Evolutionary conservation across 2,797 vertebrate species (phyloP).

Genomic region (Sarcophilus harrisii): DNA sequence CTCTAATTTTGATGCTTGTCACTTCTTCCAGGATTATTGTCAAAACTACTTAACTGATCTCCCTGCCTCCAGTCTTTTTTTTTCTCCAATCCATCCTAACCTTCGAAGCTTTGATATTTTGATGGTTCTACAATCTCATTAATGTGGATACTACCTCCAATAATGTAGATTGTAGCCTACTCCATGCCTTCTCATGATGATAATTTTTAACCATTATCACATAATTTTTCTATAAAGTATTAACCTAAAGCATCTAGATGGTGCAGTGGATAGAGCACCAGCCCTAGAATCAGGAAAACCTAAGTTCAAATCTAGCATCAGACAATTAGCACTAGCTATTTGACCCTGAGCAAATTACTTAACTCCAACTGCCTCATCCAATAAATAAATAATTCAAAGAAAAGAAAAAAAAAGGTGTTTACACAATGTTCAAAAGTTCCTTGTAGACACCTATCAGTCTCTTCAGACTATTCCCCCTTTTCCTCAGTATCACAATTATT

Average conservation of each 20-base stretch:
- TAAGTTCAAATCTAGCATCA: too few species aligned
- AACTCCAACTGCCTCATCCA: too few species aligned
- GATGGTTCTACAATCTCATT: neutral
- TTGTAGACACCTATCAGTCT: neutral
- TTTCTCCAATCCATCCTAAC: neutral
- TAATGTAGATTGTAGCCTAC: neutral
- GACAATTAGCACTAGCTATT: too few species aligned
- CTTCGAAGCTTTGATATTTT: neutral
- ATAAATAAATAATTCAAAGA: too few species aligned
- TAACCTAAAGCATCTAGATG: neutral
- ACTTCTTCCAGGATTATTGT: neutral
- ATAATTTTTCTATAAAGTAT: neutral
- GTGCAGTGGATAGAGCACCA: too few species aligned
- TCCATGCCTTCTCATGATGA: neutral
- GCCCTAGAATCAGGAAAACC: too few species aligned
- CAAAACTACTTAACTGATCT: neutral
- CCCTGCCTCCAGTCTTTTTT: neutral
- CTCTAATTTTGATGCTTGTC: neutral
- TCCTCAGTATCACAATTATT: neutral
- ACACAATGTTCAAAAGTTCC: neutral
- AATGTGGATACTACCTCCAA: neutral
- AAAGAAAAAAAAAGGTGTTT: too few species aligned
- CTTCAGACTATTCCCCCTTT: neutral
- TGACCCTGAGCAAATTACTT: too few species aligned
- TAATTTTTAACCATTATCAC: neutral